These are phyloP conservation scores for Chitala chitala DNA, from an alignment of 2,113 vertebrate species.

Conservation along the genomic window DNA sequence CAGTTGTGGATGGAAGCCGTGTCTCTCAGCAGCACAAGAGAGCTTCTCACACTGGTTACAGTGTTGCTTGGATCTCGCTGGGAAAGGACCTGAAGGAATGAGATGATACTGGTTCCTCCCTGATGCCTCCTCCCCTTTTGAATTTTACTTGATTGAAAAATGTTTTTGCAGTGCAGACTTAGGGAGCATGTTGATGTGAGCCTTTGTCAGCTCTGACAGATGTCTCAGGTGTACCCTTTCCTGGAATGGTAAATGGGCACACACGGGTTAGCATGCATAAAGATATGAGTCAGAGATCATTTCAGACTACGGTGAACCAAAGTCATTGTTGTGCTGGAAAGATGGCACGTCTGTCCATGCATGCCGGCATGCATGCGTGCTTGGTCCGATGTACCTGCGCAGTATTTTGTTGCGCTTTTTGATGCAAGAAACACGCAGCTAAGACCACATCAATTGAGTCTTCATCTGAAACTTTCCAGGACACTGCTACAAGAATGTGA, in stretches of 20 bases:
- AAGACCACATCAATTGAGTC: too few species aligned
- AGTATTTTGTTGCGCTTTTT: too few species aligned
- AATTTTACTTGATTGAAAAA: slow-evolving; percentile 1
- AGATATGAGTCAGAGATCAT: too few species aligned
- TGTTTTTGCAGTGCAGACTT: not conserved
- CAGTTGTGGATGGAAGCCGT: slow-evolving; percentile 9
- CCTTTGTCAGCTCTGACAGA: not conserved
- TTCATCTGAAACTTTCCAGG: not conserved
- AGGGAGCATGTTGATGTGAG: not conserved
- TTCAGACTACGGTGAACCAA: too few species aligned
- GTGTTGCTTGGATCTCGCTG: not conserved
- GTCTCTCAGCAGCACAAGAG: not conserved
- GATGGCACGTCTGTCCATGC: too few species aligned
- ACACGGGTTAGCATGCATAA: too few species aligned
- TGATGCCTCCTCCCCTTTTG: not conserved
- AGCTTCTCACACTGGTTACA: not conserved
- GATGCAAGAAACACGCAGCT: too few species aligned
- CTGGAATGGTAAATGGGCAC: too few species aligned
- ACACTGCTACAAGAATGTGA: slow-evolving; percentile 18
- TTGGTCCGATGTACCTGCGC: too few species aligned
- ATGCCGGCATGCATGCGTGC: too few species aligned
- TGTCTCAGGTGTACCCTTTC: too few species aligned
- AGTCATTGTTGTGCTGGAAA: too few species aligned
- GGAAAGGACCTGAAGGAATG: not conserved
- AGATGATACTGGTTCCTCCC: not conserved